Conservation (phyloP, 2,888 invertebrate genomes). For the Bombyx huttoni region DNA sequence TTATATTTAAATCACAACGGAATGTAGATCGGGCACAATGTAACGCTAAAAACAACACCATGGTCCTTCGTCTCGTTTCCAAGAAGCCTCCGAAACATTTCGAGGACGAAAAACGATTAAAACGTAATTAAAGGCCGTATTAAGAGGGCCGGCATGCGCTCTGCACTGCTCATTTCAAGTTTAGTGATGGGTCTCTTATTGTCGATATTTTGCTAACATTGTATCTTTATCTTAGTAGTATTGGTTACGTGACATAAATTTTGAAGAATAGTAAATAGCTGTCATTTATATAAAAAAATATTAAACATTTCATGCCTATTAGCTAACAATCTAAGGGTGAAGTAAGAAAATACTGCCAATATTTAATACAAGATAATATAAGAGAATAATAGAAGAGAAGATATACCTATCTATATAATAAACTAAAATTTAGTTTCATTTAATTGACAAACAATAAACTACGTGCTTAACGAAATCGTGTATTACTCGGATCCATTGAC, state of each 20-base stretch:
- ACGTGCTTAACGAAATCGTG: slow-evolving; percentile 10
- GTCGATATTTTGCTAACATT: slow-evolving; percentile 9
- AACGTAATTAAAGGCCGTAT: slow-evolving; percentile 65
- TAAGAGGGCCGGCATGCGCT: slow-evolving; percentile 52
- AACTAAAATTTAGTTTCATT: background rate
- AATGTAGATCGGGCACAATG: slow-evolving; percentile 23
- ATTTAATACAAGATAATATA: too few relatives aligned
- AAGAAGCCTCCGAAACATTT: slow-evolving; percentile 45
- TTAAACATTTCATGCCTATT: too few relatives aligned
- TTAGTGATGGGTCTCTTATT: slow-evolving; percentile 27
- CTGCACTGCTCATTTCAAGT: slow-evolving; percentile 39
- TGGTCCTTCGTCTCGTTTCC: slow-evolving; percentile 27
- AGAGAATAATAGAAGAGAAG: too few relatives aligned
- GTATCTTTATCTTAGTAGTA: slow-evolving; percentile 2
- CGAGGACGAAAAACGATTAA: slow-evolving; percentile 64
- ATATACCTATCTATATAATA: background rate
- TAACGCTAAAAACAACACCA: slow-evolving; percentile 21
- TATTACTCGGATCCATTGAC: slow-evolving; percentile 22
- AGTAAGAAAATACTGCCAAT: too few relatives aligned
- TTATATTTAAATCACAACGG: slow-evolving; percentile 10
- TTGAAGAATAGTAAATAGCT: too few relatives aligned
- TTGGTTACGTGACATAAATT: too few relatives aligned
- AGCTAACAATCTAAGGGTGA: too few relatives aligned
- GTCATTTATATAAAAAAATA: too few relatives aligned
- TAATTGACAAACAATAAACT: slow-evolving; percentile 4